Base-by-base conservation (phyloP, 2,113 vertebrate species). In the Sapayoa aenigma region DNA sequence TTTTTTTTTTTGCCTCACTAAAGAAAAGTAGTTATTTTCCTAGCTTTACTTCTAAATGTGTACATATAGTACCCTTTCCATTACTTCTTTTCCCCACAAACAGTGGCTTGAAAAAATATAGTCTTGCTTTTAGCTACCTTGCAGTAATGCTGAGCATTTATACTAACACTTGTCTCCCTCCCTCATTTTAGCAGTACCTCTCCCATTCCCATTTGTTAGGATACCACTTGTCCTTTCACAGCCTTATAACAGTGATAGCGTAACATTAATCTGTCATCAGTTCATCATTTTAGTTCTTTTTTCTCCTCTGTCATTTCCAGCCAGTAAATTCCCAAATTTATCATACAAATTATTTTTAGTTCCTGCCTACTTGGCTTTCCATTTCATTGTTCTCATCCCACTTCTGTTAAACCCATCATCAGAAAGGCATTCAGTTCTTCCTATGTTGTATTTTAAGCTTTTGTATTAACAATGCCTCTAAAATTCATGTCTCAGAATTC, bases 351-450 rank as follows among this genome's bases (percentile, higher is more conserved):
- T 92, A 87, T 93, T 94, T 95, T 94, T 94, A 81, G 80, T 74
- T 90, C 27, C 86, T 81, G 76, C 90, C 79, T 96, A 77, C 95
- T 50, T 86, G 56, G 24, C 33, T 94, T 97, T 92, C 86, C 8
- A 71, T 53, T 93, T 52, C 74, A 93, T 95, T 95, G 80, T 96
- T 97, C 72, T 93, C 83, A 74, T 95, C 68, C 39, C 30, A 93
- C 68, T 93, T 88, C 21, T 97, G 71, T 71, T 93, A 89, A 90
- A 92, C 52, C 8, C 28, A 15, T 79, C 74, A 87, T 91, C 73
- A 89, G 81, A 68, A 94, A 84, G 28, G 35, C 66, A 75, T 84
- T 95, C 52, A 74, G 9, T 81, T 95, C 46, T 79, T 89, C 66
- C 37, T 87, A 8, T 84, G 35, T 73, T 94, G 30, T 92, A 86